Evolutionary conservation across 2,888 invertebrate genomes (phyloP), one percentile per base, ranked within the genome.

Genomic region (Tinea pellionella): DNA sequence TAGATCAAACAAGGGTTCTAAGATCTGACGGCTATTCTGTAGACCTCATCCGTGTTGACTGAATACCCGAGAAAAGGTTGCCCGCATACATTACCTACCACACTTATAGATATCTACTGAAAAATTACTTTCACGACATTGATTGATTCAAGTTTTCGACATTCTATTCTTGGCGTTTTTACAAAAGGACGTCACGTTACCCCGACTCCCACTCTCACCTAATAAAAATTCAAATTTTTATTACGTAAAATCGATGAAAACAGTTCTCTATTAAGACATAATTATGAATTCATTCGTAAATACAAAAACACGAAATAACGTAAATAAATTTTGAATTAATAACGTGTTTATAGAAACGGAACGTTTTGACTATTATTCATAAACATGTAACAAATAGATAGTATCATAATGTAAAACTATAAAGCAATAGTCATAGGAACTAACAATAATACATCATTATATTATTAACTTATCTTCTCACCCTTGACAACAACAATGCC

Each of bases 391-490:
- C 59, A 19, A 74, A 72, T 18, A 53, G 53, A 53, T 32, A 19
- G 57, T 57, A 57, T 57, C 32, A 18, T n/a, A 47, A 43, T 15
- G 47, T 37, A 16, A 43, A 59, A 59, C 47, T 41, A 47, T 43
- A 30, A 29, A 69, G 72, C 70, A 77, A 78, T 76, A 78, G 72
- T 70, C 74, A 69, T 68, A 72, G 72, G 74, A 74, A 73, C 37
- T 74, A 74, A 72, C 72, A 75, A 78, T 81, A 80, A 82, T 85
- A 81, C 77, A 73, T 85, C 83, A 87, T 87, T 86, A 87, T 78
- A 85, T 80, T 83, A 86, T 87, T 87, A 87, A 83, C 77, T 77
- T 79, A 83, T 77, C 85, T 84, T 82, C 85, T 86, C 86, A 87
- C 84, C 86, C 86, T 83, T 86, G 86, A 87, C 86, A 80, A 73